These are phyloP conservation scores for Ambastaia sidthimunki DNA, from an alignment of 2,797 vertebrate genomes.

Conservation along the genomic window DNA sequence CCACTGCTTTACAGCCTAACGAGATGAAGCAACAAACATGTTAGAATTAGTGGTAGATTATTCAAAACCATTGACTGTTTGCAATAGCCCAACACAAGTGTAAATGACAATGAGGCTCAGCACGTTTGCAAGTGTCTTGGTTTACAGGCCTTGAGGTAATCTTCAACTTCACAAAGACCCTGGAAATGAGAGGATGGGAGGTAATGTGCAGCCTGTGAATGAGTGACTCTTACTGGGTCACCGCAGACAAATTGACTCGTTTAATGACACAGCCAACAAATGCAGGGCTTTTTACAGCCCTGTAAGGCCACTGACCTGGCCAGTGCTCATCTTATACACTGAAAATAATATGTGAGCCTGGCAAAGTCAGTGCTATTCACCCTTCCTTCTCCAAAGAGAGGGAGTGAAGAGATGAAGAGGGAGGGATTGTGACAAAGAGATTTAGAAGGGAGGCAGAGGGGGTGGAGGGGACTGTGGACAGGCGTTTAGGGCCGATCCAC, in stretches of 20 bases:
- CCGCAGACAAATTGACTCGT: conserved; percentile 43
- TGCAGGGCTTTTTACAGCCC: conserved; percentile 34
- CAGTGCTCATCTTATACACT: conserved; percentile 21
- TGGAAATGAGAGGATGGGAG: conserved; percentile 31
- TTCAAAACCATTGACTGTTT: background rate
- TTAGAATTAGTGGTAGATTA: background rate
- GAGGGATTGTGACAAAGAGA: conserved; percentile 26
- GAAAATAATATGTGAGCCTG: conserved; percentile 36
- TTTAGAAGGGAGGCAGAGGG: conserved; percentile 2
- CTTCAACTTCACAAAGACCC: conserved; percentile 41
- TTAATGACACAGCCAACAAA: conserved; percentile 39
- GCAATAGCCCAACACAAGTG: background rate
- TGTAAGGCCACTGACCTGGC: conserved; percentile 48
- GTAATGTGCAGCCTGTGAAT: conserved; percentile 26
- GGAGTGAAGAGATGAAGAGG: conserved; percentile 25
- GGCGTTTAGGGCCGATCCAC: conserved; percentile 39
- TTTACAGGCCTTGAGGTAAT: conserved; percentile 43
- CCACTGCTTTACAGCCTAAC: too few species aligned
- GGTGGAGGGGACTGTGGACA: conserved; percentile 12
- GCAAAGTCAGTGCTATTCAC: conserved; percentile 42
- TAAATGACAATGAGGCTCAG: background rate
- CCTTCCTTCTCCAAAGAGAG: conserved; percentile 21
- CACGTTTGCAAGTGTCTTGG: conserved; percentile 16
- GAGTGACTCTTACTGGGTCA: conserved; percentile 42
- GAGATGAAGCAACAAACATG: too few species aligned